Conservation (phyloP, 2,113 vertebrate genomes). For the Craseonycteris thonglongyai region DNA sequence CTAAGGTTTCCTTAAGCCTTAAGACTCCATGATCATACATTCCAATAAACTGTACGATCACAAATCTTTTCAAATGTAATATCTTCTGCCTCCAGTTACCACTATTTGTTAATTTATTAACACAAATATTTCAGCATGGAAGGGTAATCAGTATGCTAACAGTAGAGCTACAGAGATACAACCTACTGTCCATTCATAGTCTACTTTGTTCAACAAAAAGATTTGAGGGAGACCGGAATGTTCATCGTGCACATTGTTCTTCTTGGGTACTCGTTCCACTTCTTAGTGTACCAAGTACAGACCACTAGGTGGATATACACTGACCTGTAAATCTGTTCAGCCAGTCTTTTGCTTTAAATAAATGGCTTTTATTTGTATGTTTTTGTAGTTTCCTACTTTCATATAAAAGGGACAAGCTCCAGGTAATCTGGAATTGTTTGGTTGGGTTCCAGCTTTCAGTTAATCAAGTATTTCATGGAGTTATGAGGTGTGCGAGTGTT, state of each 20-base stretch:
- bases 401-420: neutral
- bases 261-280: neutral
- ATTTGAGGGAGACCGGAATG: neutral
- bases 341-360: constrained; percentile 10
- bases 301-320: neutral
- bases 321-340: neutral
- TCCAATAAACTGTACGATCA: neutral
- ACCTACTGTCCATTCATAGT: neutral
- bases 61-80: neutral
- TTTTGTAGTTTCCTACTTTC: neutral
- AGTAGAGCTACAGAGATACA: neutral
- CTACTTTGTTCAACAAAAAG: neutral
- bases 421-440: neutral
- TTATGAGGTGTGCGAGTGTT: neutral
- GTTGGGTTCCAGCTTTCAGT: neutral
- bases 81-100: neutral
- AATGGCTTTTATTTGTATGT: neutral
- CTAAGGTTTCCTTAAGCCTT: neutral
- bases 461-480: constrained; percentile 14
- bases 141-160: neutral
- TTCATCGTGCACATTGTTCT: neutral
- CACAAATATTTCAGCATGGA: neutral
- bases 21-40: neutral
- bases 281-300: neutral
- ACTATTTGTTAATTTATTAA: neutral